Percentiles rank a stretch among this genome's conserved stretches.
Evolutionary conservation across 2,113 vertebrate species (phyloP).

Genomic region (Platichthys stellatus): DNA sequence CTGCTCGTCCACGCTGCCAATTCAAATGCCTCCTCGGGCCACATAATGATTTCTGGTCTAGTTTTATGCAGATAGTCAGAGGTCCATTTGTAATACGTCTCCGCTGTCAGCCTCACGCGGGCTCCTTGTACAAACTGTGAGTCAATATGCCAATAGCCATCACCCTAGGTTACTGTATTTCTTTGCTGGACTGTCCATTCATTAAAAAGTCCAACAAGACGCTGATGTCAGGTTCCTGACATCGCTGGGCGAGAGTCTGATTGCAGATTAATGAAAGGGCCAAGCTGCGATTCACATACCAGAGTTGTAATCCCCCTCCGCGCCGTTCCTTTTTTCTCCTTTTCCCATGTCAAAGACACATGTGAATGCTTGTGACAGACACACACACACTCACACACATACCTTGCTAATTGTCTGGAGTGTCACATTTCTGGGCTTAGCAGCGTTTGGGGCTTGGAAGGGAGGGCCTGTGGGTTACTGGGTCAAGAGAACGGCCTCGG

Average conservation of each 20-base stretch:
- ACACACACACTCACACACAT: constrained; percentile 27
- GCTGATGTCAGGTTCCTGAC: constrained; percentile 31
- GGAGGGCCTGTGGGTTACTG: constrained; percentile 51
- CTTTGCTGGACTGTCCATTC: constrained; percentile 48
- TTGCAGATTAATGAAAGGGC: constrained; percentile 61
- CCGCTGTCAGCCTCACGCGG: constrained; percentile 29
- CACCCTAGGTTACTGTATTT: constrained; percentile 61
- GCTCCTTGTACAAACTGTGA: constrained; percentile 52
- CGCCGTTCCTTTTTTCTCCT: neutral
- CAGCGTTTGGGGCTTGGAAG: constrained; percentile 40
- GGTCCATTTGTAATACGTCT: constrained; percentile 55
- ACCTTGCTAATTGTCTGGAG: constrained; percentile 68
- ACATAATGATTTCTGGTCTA: constrained; percentile 64
- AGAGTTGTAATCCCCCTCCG: constrained; percentile 51
- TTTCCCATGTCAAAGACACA: constrained; percentile 56
- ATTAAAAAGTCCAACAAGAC: constrained; percentile 39
- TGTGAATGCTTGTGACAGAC: constrained; percentile 54
- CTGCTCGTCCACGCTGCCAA: constrained; percentile 5
- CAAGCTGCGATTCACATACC: constrained; percentile 56
- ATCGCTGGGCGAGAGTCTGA: constrained; percentile 43
- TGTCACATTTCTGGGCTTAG: constrained; percentile 81
- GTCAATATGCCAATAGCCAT: constrained; percentile 72
- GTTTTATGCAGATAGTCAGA: constrained; percentile 52
- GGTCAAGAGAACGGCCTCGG: constrained; percentile 48
- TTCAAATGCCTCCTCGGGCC: constrained; percentile 32